These are phyloP conservation scores for Zaprionus tsacasi DNA, from an alignment of 1,140 invertebrate genomes.

Conservation along the genomic window DNA sequence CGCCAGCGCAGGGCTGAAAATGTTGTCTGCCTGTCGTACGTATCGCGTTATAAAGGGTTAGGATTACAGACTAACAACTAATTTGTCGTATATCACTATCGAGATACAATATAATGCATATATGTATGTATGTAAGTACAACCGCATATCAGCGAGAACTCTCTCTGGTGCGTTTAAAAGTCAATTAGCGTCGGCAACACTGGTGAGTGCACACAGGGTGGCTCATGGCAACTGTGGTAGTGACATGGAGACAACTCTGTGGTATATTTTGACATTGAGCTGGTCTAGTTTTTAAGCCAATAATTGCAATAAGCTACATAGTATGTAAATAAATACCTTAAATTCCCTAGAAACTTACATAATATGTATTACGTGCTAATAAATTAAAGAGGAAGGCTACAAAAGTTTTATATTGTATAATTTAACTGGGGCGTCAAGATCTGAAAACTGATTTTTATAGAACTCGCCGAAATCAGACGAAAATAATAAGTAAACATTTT, in stretches of 20 bases:
- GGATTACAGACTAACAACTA: not conserved
- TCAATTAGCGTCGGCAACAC: not conserved
- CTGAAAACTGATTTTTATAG: no score
- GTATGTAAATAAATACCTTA: no score
- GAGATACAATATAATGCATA: not conserved
- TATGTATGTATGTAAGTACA: no score
- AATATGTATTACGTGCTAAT: no score
- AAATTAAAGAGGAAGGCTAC: no score
- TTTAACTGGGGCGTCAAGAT: no score
- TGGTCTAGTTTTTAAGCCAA: not conserved
- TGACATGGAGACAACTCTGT: not conserved
- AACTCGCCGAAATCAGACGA: no score
- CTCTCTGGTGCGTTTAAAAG: not conserved
- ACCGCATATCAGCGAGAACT: not conserved
- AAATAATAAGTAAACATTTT: no score
- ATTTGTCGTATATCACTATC: not conserved
- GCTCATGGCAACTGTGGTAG: not conserved
- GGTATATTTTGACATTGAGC: not conserved
- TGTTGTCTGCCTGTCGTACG: constrained; percentile 9
- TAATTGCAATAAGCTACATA: not conserved
- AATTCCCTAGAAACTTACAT: no score
- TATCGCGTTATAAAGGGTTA: not conserved
- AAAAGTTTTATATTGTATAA: no score
- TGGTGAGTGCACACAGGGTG: not conserved
- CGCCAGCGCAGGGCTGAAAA: not conserved